Evolutionary conservation across 2,797 vertebrate genomes (phyloP).

Genomic region (Lindbergichthys nudifrons): DNA sequence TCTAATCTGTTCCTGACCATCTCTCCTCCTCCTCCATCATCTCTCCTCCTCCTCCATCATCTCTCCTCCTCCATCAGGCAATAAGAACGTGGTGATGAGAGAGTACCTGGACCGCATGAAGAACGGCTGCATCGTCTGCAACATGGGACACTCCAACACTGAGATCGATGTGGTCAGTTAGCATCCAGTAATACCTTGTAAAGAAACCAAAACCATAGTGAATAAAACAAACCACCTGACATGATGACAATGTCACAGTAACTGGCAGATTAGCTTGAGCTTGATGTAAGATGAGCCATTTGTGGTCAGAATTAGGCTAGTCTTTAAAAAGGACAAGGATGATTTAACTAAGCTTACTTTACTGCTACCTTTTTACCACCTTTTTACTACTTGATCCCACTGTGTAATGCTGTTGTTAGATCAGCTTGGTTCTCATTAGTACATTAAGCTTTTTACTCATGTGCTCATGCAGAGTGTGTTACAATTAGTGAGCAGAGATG

Average conservation of each 20-base stretch:
- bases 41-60: not conserved
- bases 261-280: no score
- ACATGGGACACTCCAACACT: constrained; percentile 99
- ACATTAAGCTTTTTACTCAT: not conserved
- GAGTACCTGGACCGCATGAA: constrained; percentile 97
- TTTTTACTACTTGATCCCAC: not conserved
- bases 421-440: not conserved
- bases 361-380: no score
- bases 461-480: not conserved
- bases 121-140: constrained; percentile 97
- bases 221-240: not conserved
- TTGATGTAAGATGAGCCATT: no score
- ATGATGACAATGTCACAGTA: not conserved
- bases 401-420: not conserved
- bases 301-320: no score
- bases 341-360: not conserved
- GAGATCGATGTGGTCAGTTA: constrained; percentile 97
- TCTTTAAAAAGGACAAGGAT: no score
- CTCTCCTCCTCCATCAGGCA: constrained; percentile 81
- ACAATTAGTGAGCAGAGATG: not conserved
- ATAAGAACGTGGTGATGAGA: constrained; percentile 97
- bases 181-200: not conserved
- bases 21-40: not conserved
- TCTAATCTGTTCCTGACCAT: no score
- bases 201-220: not conserved